Conservation (phyloP, 92 coral and sea anemone genomes). For the Micromussa lordhowensis region DNA sequence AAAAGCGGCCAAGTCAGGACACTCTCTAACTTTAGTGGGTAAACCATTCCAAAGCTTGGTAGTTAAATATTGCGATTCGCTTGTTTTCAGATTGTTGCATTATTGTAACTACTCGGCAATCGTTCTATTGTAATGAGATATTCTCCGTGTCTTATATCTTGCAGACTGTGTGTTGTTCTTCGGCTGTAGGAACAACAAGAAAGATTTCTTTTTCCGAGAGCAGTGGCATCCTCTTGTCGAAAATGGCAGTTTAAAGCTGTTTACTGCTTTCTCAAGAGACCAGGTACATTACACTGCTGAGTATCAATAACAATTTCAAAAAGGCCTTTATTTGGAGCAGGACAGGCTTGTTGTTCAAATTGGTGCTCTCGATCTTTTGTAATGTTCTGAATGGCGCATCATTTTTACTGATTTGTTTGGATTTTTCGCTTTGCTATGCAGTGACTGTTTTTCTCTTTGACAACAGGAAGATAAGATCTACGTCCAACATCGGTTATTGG, state of each 20-base stretch:
- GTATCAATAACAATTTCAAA: not conserved
- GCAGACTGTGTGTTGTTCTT: conserved; percentile 87
- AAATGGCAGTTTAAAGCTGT: conserved; percentile 65
- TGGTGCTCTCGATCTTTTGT: not conserved
- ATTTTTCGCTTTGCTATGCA: not conserved
- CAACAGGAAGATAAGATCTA: conserved; percentile 90
- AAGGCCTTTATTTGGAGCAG: not conserved
- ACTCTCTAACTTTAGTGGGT: too few species aligned
- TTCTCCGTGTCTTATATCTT: not conserved
- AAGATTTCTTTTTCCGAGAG: conserved; percentile 89
- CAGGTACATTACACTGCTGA: conserved; percentile 65
- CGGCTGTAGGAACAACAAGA: conserved; percentile 82
- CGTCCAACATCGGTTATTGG: conserved; percentile 86
- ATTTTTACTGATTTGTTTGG: not conserved
- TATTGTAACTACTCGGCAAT: not conserved
- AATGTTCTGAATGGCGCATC: not conserved
- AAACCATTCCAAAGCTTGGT: too few species aligned
- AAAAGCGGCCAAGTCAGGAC: too few species aligned
- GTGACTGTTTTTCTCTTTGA: not conserved
- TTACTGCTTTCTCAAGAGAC: conserved; percentile 96
- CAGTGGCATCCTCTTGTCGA: conserved; percentile 79
- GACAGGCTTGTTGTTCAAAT: not conserved
- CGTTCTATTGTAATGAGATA: too few species aligned
- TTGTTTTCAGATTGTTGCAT: not conserved
- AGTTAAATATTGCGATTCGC: not conserved